Conservation (phyloP, 1,140 invertebrate species). For the Chelonus insularis region DNA sequence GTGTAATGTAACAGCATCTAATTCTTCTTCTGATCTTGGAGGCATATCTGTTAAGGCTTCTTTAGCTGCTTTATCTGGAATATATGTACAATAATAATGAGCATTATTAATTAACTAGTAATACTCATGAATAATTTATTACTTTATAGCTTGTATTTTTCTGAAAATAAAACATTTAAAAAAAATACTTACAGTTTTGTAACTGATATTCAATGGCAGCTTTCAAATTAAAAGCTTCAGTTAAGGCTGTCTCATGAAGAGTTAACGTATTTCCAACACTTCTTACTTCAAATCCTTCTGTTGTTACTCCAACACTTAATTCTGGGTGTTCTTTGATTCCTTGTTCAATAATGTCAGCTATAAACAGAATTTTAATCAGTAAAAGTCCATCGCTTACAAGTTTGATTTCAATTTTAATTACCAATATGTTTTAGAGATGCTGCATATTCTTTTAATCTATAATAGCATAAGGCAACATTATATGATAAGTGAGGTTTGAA, state of each 20-base stretch:
- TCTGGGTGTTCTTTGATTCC: conserved; percentile 98
- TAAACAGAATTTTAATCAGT: conserved; percentile 33
- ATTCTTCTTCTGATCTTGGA: conserved; percentile 92
- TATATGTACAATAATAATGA: too few species aligned
- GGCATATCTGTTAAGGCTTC: conserved; percentile 98
- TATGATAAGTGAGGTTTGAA: conserved; percentile 93
- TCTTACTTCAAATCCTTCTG: conserved; percentile 95
- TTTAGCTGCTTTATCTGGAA: conserved; percentile 80
- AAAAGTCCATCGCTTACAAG: not conserved
- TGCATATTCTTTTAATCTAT: conserved; percentile 90
- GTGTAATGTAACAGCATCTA: conserved; percentile 97
- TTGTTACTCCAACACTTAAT: conserved; percentile 94
- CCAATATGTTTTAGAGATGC: conserved; percentile 86
- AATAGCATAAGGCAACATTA: conserved; percentile 95
- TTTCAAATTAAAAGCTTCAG: conserved; percentile 98
- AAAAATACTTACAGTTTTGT: conserved; percentile 78
- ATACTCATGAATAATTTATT: not conserved
- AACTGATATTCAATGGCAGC: conserved; percentile 97
- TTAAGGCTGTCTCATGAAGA: conserved; percentile 93
- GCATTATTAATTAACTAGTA: too few species aligned
- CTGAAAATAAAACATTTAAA: too few species aligned
- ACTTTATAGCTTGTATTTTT: too few species aligned
- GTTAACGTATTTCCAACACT: conserved; percentile 97
- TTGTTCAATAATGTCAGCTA: conserved; percentile 93
- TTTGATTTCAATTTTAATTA: conserved; percentile 41